Evolutionary conservation across 2,113 vertebrate species (phyloP).

Genomic region (Natator depressus): DNA sequence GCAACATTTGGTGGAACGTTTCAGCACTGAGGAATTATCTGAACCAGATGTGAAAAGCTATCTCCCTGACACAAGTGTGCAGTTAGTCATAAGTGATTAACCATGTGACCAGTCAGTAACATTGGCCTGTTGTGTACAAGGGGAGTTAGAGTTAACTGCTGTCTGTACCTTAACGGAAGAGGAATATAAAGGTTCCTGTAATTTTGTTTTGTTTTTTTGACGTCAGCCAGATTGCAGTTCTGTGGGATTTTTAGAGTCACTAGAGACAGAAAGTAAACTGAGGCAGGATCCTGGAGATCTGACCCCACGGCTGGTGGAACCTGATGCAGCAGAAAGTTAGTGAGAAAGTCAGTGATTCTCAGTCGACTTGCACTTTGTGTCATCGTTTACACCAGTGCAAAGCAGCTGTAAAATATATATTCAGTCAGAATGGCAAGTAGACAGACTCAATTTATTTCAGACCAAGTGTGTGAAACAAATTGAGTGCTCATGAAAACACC

Average conservation of each 20-base stretch:
- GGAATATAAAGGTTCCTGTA: slow-evolving; percentile 10
- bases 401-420: not conserved
- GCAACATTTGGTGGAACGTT: slow-evolving; percentile 83
- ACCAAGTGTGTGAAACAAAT: not conserved
- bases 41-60: slow-evolving; percentile 83
- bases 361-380: not conserved
- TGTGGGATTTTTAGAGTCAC: slow-evolving; percentile 19
- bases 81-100: slow-evolving; percentile 79
- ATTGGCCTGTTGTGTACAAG: slow-evolving; percentile 11
- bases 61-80: slow-evolving; percentile 72
- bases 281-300: not conserved
- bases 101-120: slow-evolving; percentile 57
- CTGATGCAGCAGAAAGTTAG: not conserved
- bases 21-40: slow-evolving; percentile 74
- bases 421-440: not conserved
- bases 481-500: not conserved
- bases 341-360: not conserved
- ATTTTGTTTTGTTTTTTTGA: not conserved
- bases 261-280: not conserved
- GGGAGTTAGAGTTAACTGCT: slow-evolving; percentile 64
- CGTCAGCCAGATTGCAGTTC: slow-evolving; percentile 29
- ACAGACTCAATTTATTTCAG: not conserved
- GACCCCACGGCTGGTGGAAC: not conserved
- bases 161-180: slow-evolving; percentile 49
- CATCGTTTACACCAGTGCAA: not conserved